A percentile compares a stretch with the other conserved stretches of the same genome.
phyloP scores from a whole-genome alignment of 2,888 invertebrate genomes.

The Notocelia uddmanniana region DNA sequence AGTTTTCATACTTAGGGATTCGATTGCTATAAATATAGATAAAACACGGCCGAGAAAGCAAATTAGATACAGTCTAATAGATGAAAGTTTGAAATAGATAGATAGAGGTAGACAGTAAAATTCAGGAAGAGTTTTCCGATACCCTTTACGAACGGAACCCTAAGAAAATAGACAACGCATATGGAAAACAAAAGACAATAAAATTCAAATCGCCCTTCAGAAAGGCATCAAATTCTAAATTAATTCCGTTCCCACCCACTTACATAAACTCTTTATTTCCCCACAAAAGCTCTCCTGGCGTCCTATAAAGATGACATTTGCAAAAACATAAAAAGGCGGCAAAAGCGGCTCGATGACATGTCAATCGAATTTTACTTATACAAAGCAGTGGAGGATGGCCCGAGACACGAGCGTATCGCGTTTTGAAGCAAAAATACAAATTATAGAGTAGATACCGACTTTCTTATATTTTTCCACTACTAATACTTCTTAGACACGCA shows the following conservation, averaged over 20 bases:
- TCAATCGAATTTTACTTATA: slow-evolving; percentile 76
- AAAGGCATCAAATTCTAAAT: slow-evolving; percentile 44
- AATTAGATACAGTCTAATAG: too few species aligned
- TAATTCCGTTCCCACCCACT: slow-evolving; percentile 45
- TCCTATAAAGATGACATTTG: slow-evolving; percentile 67
- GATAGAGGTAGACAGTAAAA: neutral
- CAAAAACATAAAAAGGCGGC: slow-evolving; percentile 72
- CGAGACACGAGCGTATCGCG: slow-evolving; percentile 45
- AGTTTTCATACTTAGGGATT: neutral
- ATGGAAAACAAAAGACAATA: slow-evolving; percentile 32
- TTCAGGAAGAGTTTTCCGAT: neutral
- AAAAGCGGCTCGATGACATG: slow-evolving; percentile 68
- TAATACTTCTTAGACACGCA: too few species aligned
- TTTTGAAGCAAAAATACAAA: neutral
- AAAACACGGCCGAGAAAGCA: neutral
- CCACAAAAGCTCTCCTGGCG: slow-evolving; percentile 49
- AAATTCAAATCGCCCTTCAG: slow-evolving; percentile 43
- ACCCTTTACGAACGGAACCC: neutral
- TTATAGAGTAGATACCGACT: too few species aligned
- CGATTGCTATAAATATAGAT: neutral
- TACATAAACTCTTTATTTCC: slow-evolving; percentile 46
- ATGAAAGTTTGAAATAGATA: too few species aligned
- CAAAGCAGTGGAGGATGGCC: slow-evolving; percentile 53
- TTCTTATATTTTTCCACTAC: too few species aligned
- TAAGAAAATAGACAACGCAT: slow-evolving; percentile 2